These are phyloP conservation scores for Cataglyphis altisquamis DNA, from an alignment of 2,888 invertebrate species.

Conservation along the genomic window DNA sequence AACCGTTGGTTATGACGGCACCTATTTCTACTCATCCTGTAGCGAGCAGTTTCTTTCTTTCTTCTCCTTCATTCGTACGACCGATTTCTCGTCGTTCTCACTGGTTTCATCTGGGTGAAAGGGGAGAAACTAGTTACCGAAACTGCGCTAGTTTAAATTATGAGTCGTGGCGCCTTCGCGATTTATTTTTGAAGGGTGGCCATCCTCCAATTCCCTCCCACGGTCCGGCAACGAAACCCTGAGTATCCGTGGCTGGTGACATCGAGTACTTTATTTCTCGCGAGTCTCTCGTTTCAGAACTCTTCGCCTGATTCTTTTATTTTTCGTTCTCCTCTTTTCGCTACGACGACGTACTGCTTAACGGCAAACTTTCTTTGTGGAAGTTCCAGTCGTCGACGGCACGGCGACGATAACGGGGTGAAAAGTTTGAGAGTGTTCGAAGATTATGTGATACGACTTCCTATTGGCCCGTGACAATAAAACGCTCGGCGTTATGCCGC, in stretches of 20 bases:
- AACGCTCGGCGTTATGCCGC: conserved; percentile 53
- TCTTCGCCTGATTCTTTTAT: conserved; percentile 25
- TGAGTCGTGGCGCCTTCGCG: conserved; percentile 81
- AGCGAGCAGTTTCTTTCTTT: not conserved
- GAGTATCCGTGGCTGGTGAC: conserved; percentile 62
- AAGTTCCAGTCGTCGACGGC: conserved; percentile 53
- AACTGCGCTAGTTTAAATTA: conserved; percentile 86
- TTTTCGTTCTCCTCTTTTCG: conserved; percentile 3
- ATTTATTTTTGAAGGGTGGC: conserved; percentile 81
- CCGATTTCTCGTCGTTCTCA: conserved; percentile 60
- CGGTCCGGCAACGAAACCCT: conserved; percentile 29
- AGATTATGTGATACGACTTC: conserved; percentile 67
- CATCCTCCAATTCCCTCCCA: not conserved
- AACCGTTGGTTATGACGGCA: conserved; percentile 82
- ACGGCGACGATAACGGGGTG: conserved; percentile 70
- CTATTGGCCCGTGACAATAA: conserved; percentile 69
- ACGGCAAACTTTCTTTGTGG: conserved; percentile 63
- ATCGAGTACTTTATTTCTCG: conserved; percentile 72
- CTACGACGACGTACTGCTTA: conserved; percentile 39
- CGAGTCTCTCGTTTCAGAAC: conserved; percentile 61
- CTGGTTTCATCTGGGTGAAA: conserved; percentile 50
- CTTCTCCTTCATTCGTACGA: conserved; percentile 39
- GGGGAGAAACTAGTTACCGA: conserved; percentile 84
- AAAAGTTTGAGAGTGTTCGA: conserved; percentile 67
- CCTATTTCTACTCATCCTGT: conserved; percentile 66